A percentile compares a stretch with the other conserved stretches of the same genome.
Evolutionary conservation across 2,113 vertebrate genomes (phyloP).

Genomic region (Saccopteryx bilineata): DNA sequence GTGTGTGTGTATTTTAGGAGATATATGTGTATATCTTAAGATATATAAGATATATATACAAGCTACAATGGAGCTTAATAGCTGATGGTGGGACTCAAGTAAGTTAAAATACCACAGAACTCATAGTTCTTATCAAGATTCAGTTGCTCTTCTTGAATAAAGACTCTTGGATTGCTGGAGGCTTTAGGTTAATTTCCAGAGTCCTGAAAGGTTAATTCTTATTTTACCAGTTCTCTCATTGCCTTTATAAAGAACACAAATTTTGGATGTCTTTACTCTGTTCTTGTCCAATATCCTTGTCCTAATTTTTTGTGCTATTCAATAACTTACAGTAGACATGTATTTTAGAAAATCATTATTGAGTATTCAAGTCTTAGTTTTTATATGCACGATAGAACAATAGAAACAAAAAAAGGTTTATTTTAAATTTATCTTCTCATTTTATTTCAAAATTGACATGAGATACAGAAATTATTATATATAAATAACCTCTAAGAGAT

Average conservation of each 20-base stretch:
- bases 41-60: too few relatives aligned
- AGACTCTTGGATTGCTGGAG: not conserved
- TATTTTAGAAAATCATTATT: not conserved
- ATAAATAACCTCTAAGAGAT: not conserved
- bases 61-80: not conserved
- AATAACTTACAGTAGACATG: not conserved
- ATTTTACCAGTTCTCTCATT: not conserved
- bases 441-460: not conserved
- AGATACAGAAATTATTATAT: not conserved
- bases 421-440: not conserved
- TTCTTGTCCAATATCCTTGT: not conserved
- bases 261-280: not conserved
- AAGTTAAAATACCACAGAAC: not conserved
- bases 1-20: too few relatives aligned
- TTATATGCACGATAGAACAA: not conserved
- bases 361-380: not conserved
- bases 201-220: not conserved
- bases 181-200: not conserved
- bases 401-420: not conserved
- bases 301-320: not conserved
- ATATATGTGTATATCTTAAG: too few relatives aligned
- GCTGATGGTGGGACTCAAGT: not conserved
- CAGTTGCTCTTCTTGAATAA: not conserved
- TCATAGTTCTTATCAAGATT: not conserved
- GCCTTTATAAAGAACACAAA: not conserved